These are phyloP conservation scores for Nannospalax galili DNA, from an alignment of 2,113 vertebrate genomes.

Conservation along the genomic window DNA sequence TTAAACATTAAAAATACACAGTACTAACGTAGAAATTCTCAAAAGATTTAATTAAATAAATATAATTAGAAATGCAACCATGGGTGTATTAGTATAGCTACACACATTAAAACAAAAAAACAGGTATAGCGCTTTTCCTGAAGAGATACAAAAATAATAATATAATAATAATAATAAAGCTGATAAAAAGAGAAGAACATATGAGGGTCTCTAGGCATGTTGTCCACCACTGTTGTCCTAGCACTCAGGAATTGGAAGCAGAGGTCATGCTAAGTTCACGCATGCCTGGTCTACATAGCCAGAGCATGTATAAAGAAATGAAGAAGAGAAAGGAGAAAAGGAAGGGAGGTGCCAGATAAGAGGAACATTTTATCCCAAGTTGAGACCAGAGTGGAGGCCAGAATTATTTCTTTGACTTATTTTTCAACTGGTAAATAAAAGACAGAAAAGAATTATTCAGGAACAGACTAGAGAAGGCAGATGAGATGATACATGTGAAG, in stretches of 20 bases:
- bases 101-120: background rate
- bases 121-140: background rate
- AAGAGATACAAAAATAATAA: background rate
- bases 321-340: background rate
- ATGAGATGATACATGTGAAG: background rate
- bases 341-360: background rate
- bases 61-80: background rate
- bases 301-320: no score
- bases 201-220: background rate
- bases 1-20: no score
- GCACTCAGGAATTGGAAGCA: no score
- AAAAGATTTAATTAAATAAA: no score
- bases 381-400: background rate
- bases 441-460: background rate
- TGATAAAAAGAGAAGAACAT: background rate
- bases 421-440: conserved; percentile 7
- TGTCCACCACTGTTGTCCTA: background rate
- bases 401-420: background rate
- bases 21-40: no score
- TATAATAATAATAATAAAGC: no score
- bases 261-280: background rate
- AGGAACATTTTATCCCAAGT: background rate
- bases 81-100: background rate
- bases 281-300: background rate
- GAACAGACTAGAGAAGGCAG: background rate